Evolutionary conservation across 2,888 invertebrate species (phyloP).

Genomic region (Lapara coniferarum): DNA sequence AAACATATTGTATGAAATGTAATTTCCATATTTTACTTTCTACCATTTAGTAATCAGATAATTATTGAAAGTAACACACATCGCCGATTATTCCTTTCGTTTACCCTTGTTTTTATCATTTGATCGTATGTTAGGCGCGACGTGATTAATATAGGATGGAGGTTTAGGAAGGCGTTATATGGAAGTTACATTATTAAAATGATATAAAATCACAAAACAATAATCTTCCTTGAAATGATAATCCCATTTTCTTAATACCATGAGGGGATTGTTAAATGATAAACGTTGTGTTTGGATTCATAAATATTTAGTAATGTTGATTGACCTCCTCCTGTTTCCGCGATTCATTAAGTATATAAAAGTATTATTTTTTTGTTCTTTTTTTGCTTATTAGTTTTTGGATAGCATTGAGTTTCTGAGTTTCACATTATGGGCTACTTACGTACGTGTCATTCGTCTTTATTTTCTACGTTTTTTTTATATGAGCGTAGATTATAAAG

Average conservation of each 20-base stretch:
- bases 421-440: background rate
- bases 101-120: background rate
- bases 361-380: conserved; percentile 52
- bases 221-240: conserved; percentile 35
- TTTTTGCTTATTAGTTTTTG: conserved; percentile 44
- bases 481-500: background rate
- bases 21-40: conserved; percentile 62
- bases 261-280: conserved; percentile 69
- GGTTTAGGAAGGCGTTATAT: conserved; percentile 47
- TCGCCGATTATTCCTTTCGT: background rate
- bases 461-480: conserved; percentile 1
- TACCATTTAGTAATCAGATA: conserved; percentile 13
- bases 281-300: conserved; percentile 44
- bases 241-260: conserved; percentile 59
- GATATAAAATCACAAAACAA: conserved; percentile 29
- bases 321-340: conserved; percentile 82
- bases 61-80: conserved; percentile 1
- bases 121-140: background rate
- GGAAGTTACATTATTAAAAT: conserved; percentile 65
- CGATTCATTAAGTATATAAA: conserved; percentile 52
- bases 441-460: background rate
- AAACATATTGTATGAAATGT: conserved; percentile 44
- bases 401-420: conserved; percentile 32
- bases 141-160: conserved; percentile 43
- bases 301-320: conserved; percentile 63